Percentiles rank a stretch among this genome's conserved stretches.
Conservation (phyloP, 2,888 invertebrate genomes). For the Apodemia duryi region DNA sequence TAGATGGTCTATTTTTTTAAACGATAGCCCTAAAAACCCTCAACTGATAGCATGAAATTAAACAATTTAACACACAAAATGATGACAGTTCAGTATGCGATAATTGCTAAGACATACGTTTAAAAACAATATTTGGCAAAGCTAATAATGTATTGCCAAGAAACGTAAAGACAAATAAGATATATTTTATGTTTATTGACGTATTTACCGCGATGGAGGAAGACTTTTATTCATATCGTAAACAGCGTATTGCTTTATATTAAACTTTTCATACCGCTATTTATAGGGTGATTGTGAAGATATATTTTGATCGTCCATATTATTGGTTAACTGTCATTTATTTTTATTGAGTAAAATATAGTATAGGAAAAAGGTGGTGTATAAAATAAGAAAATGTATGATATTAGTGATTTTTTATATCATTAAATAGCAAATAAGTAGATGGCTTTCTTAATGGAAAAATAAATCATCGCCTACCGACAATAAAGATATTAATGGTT, state of each 20-base stretch:
- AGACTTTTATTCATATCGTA: constrained; percentile 40
- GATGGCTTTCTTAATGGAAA: no score
- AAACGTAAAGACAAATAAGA: constrained; percentile 18
- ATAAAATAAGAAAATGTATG: neutral
- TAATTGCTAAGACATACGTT: neutral
- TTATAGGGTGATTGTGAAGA: constrained; percentile 36
- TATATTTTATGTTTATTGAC: constrained; percentile 21
- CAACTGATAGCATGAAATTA: no score
- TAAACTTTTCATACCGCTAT: constrained; percentile 50
- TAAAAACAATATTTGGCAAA: constrained; percentile 11
- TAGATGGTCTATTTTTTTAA: no score
- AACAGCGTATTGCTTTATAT: constrained; percentile 44
- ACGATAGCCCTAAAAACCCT: no score
- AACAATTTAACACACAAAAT: no score
- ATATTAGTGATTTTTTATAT: no score
- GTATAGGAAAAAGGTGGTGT: neutral
- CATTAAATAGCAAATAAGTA: no score
- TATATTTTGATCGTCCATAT: constrained; percentile 8
- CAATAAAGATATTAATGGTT: no score
- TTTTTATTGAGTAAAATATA: neutral
- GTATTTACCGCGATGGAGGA: constrained; percentile 23
- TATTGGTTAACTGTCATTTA: constrained; percentile 3
- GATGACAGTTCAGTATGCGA: no score
- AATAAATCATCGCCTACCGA: no score
- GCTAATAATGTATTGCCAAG: constrained; percentile 17